phyloP scores from a whole-genome alignment of 2,888 invertebrate genomes.

The Mythimna pallens region DNA sequence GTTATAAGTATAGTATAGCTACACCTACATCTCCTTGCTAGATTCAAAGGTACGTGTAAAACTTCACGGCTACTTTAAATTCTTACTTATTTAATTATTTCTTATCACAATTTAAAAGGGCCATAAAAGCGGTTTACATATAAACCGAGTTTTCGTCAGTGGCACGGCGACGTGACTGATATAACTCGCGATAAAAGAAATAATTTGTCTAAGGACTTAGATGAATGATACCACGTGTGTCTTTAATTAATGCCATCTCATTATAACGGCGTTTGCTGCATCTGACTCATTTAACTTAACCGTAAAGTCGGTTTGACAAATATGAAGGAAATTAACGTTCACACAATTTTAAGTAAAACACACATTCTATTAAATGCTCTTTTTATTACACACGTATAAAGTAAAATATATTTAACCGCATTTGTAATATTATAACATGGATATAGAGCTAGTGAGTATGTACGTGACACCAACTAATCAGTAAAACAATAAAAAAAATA shows the following conservation, averaged over 20 bases:
- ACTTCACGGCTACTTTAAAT: conserved; percentile 40
- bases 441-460: conserved; percentile 4
- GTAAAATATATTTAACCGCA: conserved; percentile 17
- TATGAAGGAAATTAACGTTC: conserved; percentile 51
- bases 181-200: conserved; percentile 69
- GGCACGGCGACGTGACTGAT: conserved; percentile 76
- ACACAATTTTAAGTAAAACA: conserved; percentile 50
- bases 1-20: not conserved
- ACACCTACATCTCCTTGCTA: conserved; percentile 9
- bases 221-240: conserved; percentile 59
- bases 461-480: conserved; percentile 5
- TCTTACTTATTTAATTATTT: conserved; percentile 68
- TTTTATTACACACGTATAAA: not conserved
- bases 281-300: conserved; percentile 67
- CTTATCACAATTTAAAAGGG: conserved; percentile 69
- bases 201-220: conserved; percentile 67
- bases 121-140: conserved; percentile 70
- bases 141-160: conserved; percentile 70
- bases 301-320: conserved; percentile 53
- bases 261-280: conserved; percentile 70
- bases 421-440: conserved; percentile 16
- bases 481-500: conserved; percentile 13
- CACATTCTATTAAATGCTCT: conserved; percentile 34
- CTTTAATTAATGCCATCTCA: conserved; percentile 62
- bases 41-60: conserved; percentile 38